Conservation (phyloP, 2,113 vertebrate species). For the Fregata magnificens region DNA sequence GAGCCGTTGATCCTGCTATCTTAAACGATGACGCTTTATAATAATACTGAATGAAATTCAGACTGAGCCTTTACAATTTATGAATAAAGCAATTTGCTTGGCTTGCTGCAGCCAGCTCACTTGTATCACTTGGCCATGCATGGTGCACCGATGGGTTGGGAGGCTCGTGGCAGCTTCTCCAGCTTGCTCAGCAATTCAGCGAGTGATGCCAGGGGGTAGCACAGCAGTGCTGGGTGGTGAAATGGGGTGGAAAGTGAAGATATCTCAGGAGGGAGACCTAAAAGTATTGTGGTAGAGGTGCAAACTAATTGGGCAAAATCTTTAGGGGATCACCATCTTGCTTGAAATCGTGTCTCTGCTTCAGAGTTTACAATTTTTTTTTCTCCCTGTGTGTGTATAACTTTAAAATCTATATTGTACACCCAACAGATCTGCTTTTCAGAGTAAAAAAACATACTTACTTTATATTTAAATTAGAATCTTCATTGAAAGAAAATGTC, state of each 20-base stretch:
- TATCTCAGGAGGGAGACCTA: neutral
- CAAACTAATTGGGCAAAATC: neutral
- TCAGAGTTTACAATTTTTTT: neutral
- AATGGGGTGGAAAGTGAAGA: constrained; percentile 1
- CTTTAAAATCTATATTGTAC: neutral
- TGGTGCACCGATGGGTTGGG: neutral
- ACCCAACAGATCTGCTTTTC: neutral
- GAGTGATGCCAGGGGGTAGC: neutral
- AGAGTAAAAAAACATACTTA: neutral
- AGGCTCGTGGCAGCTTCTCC: neutral
- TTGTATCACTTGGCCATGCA: neutral
- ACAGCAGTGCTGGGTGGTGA: neutral
- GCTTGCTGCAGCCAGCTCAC: neutral
- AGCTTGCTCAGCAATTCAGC: neutral
- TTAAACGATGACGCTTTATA: neutral
- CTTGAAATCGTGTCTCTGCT: neutral
- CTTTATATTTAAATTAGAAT: neutral
- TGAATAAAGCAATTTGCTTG: neutral
- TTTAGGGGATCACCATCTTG: neutral
- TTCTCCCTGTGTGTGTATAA: fast-evolving
- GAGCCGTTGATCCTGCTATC: neutral
- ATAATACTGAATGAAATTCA: neutral
- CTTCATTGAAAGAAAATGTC: neutral
- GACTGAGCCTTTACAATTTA: neutral
- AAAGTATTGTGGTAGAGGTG: neutral